Base-by-base conservation (phyloP, 1,140 invertebrate genomes). In the Euwallacea fornicatus region DNA sequence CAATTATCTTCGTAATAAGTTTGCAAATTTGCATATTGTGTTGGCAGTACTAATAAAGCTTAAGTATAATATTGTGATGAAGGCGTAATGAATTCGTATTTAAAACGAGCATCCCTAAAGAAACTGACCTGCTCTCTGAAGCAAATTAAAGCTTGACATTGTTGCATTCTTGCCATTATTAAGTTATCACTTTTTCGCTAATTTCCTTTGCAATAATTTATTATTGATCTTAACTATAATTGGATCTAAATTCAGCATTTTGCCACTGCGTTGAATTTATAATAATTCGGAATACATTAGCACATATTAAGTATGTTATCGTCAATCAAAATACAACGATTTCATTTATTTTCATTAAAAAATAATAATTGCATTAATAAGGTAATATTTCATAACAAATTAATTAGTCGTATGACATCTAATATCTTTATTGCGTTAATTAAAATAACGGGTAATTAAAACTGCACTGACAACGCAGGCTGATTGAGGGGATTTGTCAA, bases 1-100 rank as follows among this genome's bases (percentile, higher is more conserved):
- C 47, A 65, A 65, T 65, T 65, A 53, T 33, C 13, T 15, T 21
- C 47, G 63, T 16, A 65, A 54, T 65, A 65, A 53, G 16, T 65
- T 65, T 21, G n/a, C 13, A 8, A 11, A 65, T 65, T 65, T 65
- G 63, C 63, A 65, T 65, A 54, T 55, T 10, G 10, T 61, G 59
- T 61, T 43, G 59, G 59, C 21, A 61, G 41, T 42, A 61, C 21
- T 42, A 56, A 56, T 21, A 56, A 56, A 50, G 21, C 21, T 33
- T 33, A 33, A 33, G 21, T 33, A 33, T 33, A 33, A 33, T 33
- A 33, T 33, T 33, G 21, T 33, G 21, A 33, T 33, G 21, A 33
- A 33, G 21, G 21, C 21, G 21, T 33, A 33, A 33, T 33, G 21
- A 33, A 33, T 33, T 33, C 21, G 21, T 33, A 33, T 33, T 33